Evolutionary conservation across 1,140 invertebrate genomes (phyloP), one percentile per base, ranked within the genome.

Genomic region (Zophobas morio): DNA sequence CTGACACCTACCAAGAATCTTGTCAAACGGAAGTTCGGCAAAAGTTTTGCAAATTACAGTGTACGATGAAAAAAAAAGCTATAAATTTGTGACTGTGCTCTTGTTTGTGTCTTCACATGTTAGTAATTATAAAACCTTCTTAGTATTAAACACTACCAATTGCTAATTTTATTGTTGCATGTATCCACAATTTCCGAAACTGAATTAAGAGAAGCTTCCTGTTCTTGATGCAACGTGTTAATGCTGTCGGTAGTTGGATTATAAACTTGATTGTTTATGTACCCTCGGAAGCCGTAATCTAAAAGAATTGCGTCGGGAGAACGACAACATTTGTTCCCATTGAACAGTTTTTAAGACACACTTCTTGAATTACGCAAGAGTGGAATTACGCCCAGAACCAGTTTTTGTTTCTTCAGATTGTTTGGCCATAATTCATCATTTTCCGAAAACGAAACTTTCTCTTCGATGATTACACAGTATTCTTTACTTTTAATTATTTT

Each of bases 181-280:
- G 6, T 51, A 6, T 51, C 6, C n/a, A 51, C 49, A 51, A 20
- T 20, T 51, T 51, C 49, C 49, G 49, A 51, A 6, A 51, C 4
- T 20, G n/a, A 51, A 51, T 4, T 20, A 4, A 51, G 49, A 4
- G n/a, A 5, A 20, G n/a, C 49, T 51, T 51, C 49, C 49, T 51
- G 49, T 51, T 51, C n/a, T 51, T 51, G 49, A 20, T 20, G n/a
- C 49, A 51, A 51, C 49, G 2, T 51, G 49, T 51, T 51, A 51
- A 20, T 51, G n/a, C 49, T 51, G 49, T 51, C 49, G 20, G 49
- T 51, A 20, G 49, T 5, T 51, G 49, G 6, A 20, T 51, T 51
- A 20, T 51, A 51, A 51, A 51, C 49, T 51, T 51, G 4, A 20
- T 51, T 51, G 4, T 51, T 51, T 51, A 51, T 51, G 49, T 51